Evolutionary conservation across 1,140 invertebrate genomes (phyloP), one percentile per base, ranked within the genome.

Genomic region (Zaprionus davidi): DNA sequence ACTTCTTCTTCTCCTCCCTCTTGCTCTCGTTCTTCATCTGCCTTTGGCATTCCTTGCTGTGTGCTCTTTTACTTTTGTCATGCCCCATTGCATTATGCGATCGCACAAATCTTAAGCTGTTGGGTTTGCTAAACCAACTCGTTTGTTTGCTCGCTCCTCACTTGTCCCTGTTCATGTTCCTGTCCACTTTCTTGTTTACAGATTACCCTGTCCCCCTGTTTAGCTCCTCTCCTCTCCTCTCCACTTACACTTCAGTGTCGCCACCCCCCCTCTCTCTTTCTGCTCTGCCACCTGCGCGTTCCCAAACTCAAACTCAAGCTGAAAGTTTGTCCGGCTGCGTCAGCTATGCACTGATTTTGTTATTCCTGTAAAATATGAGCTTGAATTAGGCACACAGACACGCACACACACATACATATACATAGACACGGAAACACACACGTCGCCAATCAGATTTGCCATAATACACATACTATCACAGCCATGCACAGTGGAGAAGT

Each of bases 311-410:
- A 64, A 71, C 82, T 68, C 68, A 53, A 31, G 34, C 69, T 71
- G 20, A 71, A 71, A 76, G 31, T 76, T 76, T 59, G 68, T 72
- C 62, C 56, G 38, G 76, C 81, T 72, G 77, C 75, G 65, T 87
- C 83, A 78, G 70, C 67, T 63, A 69, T 86, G 80, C 81, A 84
- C 81, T 88, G 85, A 88, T 88, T 90, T 82, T 84, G 85, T 82
- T 88, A 82, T 82, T 84, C 78, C 84, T 84, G 74, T 90, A 81
- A 84, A 90, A 87, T 87, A 87, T 86, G 82, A 87, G 79, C 82
- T 81, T 73, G 68, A 82, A 85, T 86, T 82, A 86, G 82, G 80
- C 71, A 78, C 67, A 58, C 77, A 67, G 31, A 77, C 49, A 56
- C 31, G 6, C 36, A 65, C 44, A 51, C 60, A 28, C 34, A 41